Percentiles rank a stretch among this genome's conserved stretches.
Evolutionary conservation across 2,888 invertebrate species (phyloP).

Genomic region (Abscondita cerata): DNA sequence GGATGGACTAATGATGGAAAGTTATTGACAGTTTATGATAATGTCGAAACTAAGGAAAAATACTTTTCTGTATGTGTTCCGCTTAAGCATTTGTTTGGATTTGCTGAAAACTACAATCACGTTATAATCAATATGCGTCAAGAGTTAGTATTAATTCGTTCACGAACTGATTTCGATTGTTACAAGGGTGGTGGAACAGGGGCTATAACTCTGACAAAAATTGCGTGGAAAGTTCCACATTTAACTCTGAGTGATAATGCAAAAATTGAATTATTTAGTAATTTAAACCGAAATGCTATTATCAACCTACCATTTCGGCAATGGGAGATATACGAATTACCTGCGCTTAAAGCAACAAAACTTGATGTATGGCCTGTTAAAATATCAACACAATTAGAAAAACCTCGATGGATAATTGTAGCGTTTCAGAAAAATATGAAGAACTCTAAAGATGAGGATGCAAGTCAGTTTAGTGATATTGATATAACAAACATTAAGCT

Average conservation of each 20-base stretch:
- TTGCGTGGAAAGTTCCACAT: constrained; percentile 1
- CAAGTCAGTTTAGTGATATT: constrained; percentile 35
- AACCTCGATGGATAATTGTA: constrained; percentile 52
- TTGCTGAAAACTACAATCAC: constrained; percentile 12
- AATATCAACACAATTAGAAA: constrained; percentile 46
- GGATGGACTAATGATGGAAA: no score
- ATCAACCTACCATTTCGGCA: constrained; percentile 41
- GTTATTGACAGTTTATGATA: no score
- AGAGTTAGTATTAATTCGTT: constrained; percentile 1
- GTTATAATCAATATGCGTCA: not conserved
- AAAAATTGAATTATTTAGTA: no score
- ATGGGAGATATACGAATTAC: constrained; percentile 52
- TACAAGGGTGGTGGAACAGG: not conserved
- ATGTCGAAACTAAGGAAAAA: not conserved
- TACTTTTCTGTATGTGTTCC: constrained; percentile 7
- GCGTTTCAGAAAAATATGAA: constrained; percentile 51
- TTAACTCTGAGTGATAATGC: not conserved
- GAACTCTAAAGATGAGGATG: constrained; percentile 40
- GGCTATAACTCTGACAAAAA: not conserved
- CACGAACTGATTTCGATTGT: not conserved
- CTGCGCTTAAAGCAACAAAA: constrained; percentile 33
- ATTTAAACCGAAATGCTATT: no score
- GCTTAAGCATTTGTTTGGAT: constrained; percentile 10
- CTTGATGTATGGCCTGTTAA: constrained; percentile 44
- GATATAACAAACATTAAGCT: constrained; percentile 47